Conservation (phyloP, 2,797 vertebrate genomes). For the Hirundo rustica region DNA sequence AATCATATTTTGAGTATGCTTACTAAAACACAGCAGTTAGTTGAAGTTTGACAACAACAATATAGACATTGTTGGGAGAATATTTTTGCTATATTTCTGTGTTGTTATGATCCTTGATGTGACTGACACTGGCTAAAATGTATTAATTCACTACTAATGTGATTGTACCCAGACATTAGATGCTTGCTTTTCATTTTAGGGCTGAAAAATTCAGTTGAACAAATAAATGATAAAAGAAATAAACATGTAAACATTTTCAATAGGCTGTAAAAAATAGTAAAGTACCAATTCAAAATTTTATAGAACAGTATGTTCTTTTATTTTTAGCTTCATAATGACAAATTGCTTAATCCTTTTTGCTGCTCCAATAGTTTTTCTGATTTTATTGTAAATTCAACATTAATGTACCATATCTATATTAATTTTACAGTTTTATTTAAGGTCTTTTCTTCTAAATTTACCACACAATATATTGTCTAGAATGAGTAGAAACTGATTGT, state of each 20-base stretch:
- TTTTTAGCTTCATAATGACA: background rate
- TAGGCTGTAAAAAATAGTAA: background rate
- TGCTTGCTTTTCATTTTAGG: background rate
- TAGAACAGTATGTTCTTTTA: background rate
- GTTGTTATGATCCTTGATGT: background rate
- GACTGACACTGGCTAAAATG: background rate
- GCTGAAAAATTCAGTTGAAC: background rate
- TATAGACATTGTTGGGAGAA: background rate
- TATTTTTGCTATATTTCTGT: background rate
- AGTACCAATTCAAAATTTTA: background rate
- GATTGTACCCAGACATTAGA: background rate
- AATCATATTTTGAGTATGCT: background rate
- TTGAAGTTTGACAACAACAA: background rate
- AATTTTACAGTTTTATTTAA: background rate
- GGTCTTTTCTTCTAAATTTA: background rate
- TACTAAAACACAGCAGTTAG: background rate
- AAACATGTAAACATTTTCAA: background rate
- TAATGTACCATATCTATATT: background rate
- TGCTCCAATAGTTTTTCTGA: background rate
- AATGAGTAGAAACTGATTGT: background rate
- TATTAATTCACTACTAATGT: background rate
- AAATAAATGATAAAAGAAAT: background rate
- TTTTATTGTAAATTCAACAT: constrained; percentile 16
- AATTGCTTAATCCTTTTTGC: background rate
- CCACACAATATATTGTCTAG: background rate